Base-by-base conservation (phyloP, 2,113 vertebrate genomes). In the Hucho hucho region DNA sequence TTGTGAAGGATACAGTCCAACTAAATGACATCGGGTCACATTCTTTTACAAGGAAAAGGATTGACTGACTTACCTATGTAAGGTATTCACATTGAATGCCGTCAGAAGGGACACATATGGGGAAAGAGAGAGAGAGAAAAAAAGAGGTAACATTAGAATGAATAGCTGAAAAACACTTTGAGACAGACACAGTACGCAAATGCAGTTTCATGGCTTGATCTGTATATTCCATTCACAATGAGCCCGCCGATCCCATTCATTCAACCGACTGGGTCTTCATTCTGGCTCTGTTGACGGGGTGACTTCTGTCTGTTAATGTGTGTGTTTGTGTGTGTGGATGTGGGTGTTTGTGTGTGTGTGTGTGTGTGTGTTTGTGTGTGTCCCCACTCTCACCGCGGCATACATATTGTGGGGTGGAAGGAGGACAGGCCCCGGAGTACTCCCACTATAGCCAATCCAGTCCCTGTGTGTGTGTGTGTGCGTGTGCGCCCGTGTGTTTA, bases 11-110 rank as follows among this genome's bases (percentile, higher is more conserved):
- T 74, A 14, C 14, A 11, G 47, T 49, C 75, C 43, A 59, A 78
- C 20, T 26, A 13, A 22, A 32, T 20, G 56, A 25, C 64, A 25
- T 25, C 43, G 53, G 28, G 28, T 12, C n/a, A 58, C 46, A 49
- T 25, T 47, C 4, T 22, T 25, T n/a, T 16, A 20, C 26, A 18
- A 75, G 22, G 16, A 12, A 65, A 13, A 22, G 25, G 24, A 56
- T 3, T 6, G 43, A 56, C 1, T 26, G 32, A 85, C 86, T 87
- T 85, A 85, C 86, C 84, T 87, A 74, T 46, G 16, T 65, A 37
- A 12, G 59, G 43, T 4, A 16, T 37, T 37, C 37, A 7, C 9
- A 37, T 37, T 3, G 47, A 16, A 4, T 78, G 58, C 9, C 61
- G 56, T n/a, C 49, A 22, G 59, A 72, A 43, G 61, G 73, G 64